Evolutionary conservation across 2,888 invertebrate genomes (phyloP).

Genomic region (Chymomyza procnemis): DNA sequence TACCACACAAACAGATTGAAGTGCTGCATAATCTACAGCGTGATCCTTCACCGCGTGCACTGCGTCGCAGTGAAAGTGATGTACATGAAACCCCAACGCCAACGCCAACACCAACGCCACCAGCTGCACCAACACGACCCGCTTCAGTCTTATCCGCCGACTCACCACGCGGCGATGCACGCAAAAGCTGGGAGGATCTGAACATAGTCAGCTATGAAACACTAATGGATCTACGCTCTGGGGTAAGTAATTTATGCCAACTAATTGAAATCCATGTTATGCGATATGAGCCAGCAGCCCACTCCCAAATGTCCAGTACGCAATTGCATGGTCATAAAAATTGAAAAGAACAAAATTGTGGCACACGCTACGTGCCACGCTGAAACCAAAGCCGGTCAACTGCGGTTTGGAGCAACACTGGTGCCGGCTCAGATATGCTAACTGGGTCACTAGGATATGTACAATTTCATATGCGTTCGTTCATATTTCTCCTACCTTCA

Average conservation of each 20-base stretch:
- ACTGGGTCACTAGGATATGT: slow-evolving; percentile 69
- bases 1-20: slow-evolving; percentile 83
- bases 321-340: slow-evolving; percentile 14
- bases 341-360: slow-evolving; percentile 36
- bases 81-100: slow-evolving; percentile 24
- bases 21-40: slow-evolving; percentile 84
- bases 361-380: slow-evolving; percentile 47
- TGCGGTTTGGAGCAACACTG: background rate
- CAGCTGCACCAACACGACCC: background rate
- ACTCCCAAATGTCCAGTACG: background rate
- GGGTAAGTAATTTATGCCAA: slow-evolving; percentile 79
- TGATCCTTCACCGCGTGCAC: slow-evolving; percentile 82
- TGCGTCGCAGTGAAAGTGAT: slow-evolving; percentile 48
- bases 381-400: background rate
- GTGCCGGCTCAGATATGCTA: slow-evolving; percentile 21
- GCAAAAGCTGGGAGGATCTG: slow-evolving; percentile 82
- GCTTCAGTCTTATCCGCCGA: slow-evolving; percentile 52
- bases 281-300: background rate
- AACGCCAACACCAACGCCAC: background rate
- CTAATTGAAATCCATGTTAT: background rate
- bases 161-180: slow-evolving; percentile 42
- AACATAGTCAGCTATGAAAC: slow-evolving; percentile 82
- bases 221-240: slow-evolving; percentile 84
- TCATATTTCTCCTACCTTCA: slow-evolving; percentile 50
- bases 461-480: slow-evolving; percentile 62